Percentiles rank a stretch among this genome's conserved stretches.
Conservation (phyloP, 2,888 invertebrate genomes). For the Mechanitis messenoides region DNA sequence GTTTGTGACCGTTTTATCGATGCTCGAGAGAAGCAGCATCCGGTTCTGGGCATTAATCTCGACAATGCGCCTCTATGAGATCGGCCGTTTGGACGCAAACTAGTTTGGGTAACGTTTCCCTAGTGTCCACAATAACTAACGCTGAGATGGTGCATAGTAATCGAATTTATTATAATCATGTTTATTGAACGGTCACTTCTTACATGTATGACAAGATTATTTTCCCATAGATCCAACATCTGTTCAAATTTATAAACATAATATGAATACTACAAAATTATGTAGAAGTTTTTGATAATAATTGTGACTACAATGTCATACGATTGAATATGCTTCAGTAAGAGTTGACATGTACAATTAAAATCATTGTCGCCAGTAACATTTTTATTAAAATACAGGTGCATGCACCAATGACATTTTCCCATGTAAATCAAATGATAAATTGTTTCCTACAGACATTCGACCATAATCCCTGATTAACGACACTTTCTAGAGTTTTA, state of each 20-base stretch:
- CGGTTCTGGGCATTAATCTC: conserved; percentile 70
- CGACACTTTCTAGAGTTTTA: conserved; percentile 60
- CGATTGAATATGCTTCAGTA: background rate
- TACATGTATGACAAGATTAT: conserved; percentile 37
- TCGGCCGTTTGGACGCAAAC: conserved; percentile 64
- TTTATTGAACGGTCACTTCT: conserved; percentile 58
- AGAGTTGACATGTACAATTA: background rate
- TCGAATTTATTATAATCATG: conserved; percentile 62
- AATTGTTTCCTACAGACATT: conserved; percentile 30
- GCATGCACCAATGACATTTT: conserved; percentile 20
- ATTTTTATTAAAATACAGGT: background rate
- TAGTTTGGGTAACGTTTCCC: conserved; percentile 66
- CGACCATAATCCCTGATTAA: conserved; percentile 51
- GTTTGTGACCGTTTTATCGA: conserved; percentile 67
- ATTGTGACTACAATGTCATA: background rate
- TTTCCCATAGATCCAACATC: conserved; percentile 28
- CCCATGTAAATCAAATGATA: conserved; percentile 24
- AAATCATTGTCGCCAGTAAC: no score
- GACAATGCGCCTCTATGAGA: conserved; percentile 63
- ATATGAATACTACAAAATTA: background rate
- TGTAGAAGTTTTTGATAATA: background rate
- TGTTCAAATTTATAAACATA: conserved; percentile 5
- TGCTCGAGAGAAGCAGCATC: conserved; percentile 67
- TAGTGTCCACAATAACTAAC: conserved; percentile 44
- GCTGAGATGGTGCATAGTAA: conserved; percentile 59